phyloP scores from a whole-genome alignment of 1,140 invertebrate species.

The Oedothorax gibbosus region DNA sequence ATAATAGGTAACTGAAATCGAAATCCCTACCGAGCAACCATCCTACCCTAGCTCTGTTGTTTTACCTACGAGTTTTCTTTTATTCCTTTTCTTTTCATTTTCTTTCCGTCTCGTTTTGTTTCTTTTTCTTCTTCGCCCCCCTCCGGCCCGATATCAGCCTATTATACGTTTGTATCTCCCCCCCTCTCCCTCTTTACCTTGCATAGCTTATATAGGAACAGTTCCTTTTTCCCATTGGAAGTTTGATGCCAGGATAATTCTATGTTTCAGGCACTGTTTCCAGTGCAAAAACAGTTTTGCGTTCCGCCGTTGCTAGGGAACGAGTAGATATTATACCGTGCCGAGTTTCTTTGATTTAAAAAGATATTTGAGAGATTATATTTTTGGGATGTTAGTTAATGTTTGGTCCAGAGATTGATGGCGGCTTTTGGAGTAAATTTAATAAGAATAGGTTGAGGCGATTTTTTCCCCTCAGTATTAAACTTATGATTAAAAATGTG shows the following conservation, averaged over 20 bases:
- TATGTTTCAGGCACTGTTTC: slow-evolving; percentile 36
- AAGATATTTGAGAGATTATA: slow-evolving; percentile 36
- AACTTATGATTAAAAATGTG: neutral
- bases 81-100: slow-evolving; percentile 46
- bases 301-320: slow-evolving; percentile 54
- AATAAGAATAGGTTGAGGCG: neutral
- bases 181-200: slow-evolving; percentile 10
- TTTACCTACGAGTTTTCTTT: slow-evolving; percentile 51
- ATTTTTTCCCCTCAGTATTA: neutral
- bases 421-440: slow-evolving; percentile 3
- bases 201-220: slow-evolving; percentile 47
- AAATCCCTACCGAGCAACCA: neutral
- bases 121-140: slow-evolving; percentile 13
- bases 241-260: slow-evolving; percentile 56
- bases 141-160: slow-evolving; percentile 36
- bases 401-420: slow-evolving; percentile 41
- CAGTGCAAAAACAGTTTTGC: slow-evolving; percentile 57
- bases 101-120: slow-evolving; percentile 12
- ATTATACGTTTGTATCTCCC: slow-evolving; percentile 37
- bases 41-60: slow-evolving; percentile 39
- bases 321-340: slow-evolving; percentile 51
- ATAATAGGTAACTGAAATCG: too few species aligned
- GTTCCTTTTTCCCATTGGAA: slow-evolving; percentile 35
- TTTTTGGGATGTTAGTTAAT: slow-evolving; percentile 26
- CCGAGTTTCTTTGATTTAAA: slow-evolving; percentile 36